Percentiles rank a stretch among this genome's conserved stretches.
These are phyloP conservation scores for Columba guinea DNA, from an alignment of 2,797 vertebrate species.

Conservation along the genomic window DNA sequence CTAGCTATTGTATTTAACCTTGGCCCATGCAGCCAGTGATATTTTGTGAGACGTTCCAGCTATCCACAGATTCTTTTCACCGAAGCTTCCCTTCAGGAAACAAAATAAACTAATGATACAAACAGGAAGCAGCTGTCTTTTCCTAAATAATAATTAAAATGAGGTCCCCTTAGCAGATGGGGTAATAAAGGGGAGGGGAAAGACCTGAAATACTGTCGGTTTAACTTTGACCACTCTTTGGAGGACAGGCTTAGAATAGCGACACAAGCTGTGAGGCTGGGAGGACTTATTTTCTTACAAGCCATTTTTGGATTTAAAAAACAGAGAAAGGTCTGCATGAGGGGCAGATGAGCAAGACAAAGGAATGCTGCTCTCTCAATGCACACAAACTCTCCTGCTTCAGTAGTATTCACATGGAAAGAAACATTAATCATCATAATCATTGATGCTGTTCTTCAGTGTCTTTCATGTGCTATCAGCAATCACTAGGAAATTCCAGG, in stretches of 20 bases:
- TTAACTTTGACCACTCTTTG: slow-evolving; percentile 53
- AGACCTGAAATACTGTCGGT: slow-evolving; percentile 33
- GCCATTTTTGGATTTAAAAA: slow-evolving; percentile 29
- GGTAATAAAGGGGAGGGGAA: slow-evolving; percentile 47
- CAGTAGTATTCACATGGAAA: slow-evolving; percentile 8
- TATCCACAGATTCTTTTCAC: slow-evolving; percentile 70
- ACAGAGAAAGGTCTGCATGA: not conserved
- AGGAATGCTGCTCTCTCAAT: slow-evolving; percentile 23
- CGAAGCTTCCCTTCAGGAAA: slow-evolving; percentile 75
- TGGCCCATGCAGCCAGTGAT: slow-evolving; percentile 51
- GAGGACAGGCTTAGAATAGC: slow-evolving; percentile 42
- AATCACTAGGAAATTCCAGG: slow-evolving; percentile 62
- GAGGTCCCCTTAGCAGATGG: slow-evolving; percentile 27
- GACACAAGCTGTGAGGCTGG: slow-evolving; percentile 27
- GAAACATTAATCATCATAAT: slow-evolving; percentile 38
- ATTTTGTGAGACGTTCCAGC: slow-evolving; percentile 64
- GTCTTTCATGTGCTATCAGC: slow-evolving; percentile 59
- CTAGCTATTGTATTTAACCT: slow-evolving; percentile 74
- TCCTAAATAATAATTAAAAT: slow-evolving; percentile 75
- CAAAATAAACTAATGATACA: slow-evolving; percentile 77
- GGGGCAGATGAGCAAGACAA: slow-evolving; percentile 42
- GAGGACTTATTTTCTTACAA: slow-evolving; percentile 29
- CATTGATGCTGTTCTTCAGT: not conserved
- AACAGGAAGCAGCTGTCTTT: slow-evolving; percentile 78
- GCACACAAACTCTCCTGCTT: slow-evolving; percentile 2